A percentile compares a stretch with the other conserved stretches of the same genome.
Evolutionary conservation across 2,113 vertebrate genomes (phyloP).

Genomic region (Microtus montanus): DNA sequence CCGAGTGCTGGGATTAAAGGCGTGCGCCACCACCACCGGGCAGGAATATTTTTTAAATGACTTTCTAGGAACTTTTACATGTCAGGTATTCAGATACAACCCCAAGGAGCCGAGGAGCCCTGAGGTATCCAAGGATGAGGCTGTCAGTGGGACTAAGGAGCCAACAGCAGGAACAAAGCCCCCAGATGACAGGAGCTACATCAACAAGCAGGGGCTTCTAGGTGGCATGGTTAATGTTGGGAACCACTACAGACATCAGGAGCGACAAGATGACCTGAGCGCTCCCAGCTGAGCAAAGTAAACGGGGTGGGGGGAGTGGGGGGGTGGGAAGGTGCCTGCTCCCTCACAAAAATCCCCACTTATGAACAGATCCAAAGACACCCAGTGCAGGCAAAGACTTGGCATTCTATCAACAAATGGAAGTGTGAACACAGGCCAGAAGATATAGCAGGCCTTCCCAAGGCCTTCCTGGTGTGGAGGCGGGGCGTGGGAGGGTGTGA

Average conservation of each 20-base stretch:
- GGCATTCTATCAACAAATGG: background rate
- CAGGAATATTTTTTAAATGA: background rate
- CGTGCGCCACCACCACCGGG: too few relatives aligned
- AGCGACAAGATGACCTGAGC: background rate
- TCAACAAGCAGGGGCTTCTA: background rate
- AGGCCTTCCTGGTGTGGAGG: background rate
- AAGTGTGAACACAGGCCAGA: background rate
- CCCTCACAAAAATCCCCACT: background rate
- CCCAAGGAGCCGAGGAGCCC: background rate
- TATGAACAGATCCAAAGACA: background rate
- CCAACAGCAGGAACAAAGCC: background rate
- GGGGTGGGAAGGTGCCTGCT: background rate
- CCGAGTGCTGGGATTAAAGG: too few relatives aligned
- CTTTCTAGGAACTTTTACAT: background rate
- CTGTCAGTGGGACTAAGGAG: background rate
- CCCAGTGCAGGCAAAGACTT: background rate
- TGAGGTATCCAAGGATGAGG: background rate
- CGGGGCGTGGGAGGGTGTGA: background rate
- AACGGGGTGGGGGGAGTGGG: rapidly evolving
- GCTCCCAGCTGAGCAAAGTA: background rate
- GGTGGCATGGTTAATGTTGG: too few relatives aligned
- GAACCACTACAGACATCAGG: background rate
- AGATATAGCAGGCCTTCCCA: background rate
- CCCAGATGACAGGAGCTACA: too few relatives aligned
- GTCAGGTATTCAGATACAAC: background rate